Evolutionary conservation across 2,888 invertebrate genomes (phyloP), one percentile per base, ranked within the genome.

Genomic region (Pseudococcus jackbeardsleyi): DNA sequence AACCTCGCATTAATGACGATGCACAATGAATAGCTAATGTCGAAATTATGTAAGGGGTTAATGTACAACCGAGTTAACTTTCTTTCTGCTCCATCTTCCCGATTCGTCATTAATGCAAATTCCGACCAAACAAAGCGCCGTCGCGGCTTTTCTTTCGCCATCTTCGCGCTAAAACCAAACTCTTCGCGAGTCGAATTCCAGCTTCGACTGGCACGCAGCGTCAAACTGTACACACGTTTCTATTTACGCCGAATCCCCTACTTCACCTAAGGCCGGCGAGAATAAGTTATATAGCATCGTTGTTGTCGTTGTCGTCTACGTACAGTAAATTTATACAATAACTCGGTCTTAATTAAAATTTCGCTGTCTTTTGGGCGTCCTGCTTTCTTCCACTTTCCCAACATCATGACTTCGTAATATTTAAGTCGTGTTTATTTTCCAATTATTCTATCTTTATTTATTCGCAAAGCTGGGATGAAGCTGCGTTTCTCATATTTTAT

Each of bases 31-130:
- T 86, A 48, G 77, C 86, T 86, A 86, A 86, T 86, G 86, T 68
- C 50, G 8, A 86, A 86, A 86, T 86, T 86, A 86, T 86, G 86
- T 86, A 77, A 86, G 72, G 86, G 77, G 46, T 86, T 86, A 86
- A 86, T 64, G 86, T 64, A 86, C 86, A 64, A 64, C 86, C 64
- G 39, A 86, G 59, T 86, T 86, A 64, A 64, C 86, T 86, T 86
- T 59, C 42, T 68, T 46, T 77, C 77, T 77, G 77, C 77, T 46
- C 86, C 86, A 42, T 77, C 86, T 46, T 86, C 11, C 86, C 86
- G 77, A 86, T 77, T 86, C 77, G 86, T 86, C 77, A 86, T 86
- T 86, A 86, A 86, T 77, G 86, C 77, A 86, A 86, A 86, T 86
- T 68, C 64, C 86, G 48, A 22, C 46, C 3, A 77, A 72, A 42